Evolutionary conservation across 2,888 invertebrate species (phyloP), one percentile per base, ranked within the genome.

Genomic region (Lepidocyrtoides sp.): DNA sequence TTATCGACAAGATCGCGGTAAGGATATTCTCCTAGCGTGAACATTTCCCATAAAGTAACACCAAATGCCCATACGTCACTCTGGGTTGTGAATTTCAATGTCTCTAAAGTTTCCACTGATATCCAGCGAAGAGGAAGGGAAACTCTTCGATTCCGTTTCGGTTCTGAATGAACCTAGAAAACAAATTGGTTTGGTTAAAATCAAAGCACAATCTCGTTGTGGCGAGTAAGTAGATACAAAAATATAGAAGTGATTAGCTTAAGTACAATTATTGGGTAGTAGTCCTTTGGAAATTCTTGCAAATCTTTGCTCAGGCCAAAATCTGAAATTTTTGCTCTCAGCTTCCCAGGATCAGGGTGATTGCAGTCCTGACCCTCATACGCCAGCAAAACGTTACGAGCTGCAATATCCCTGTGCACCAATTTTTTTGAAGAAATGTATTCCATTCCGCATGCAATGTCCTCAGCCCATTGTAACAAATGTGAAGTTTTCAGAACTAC

Each of bases 401-500:
- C 92, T 36, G 93, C 93, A 36, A 92, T 63, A 29, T 93, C 93
- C 14, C 88, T 83, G 77, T 93, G 93, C 17, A 93, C 63, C n/a
- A 92, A 54, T 14, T 57, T 32, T 48, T 86, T 89, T 2, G 66
- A 48, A 12, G 66, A 8, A 3, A 93, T 75, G 32, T 92, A 89
- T 0, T 89, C 72, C 91, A 93, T 51, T 23, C 91, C 92, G 20
- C 57, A 41, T 7, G 92, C 91, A 29, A 93, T 91, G 36, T 93
- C 85, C 17, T 91, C 66, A n/a, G 89, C 72, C 92, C 91, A 93
- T 82, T 86, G 84, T 32, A 92, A 84, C 36, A 93, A 60, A 32
- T 86, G 36, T 4, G 91, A 81, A 8, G 91, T 91, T 66, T 77
- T 84, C 8, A 90, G 26, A 14, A 63, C 48, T 0, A 63, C 20